phyloP scores from a whole-genome alignment of 2,797 vertebrate species.

The Danio choprae region DNA sequence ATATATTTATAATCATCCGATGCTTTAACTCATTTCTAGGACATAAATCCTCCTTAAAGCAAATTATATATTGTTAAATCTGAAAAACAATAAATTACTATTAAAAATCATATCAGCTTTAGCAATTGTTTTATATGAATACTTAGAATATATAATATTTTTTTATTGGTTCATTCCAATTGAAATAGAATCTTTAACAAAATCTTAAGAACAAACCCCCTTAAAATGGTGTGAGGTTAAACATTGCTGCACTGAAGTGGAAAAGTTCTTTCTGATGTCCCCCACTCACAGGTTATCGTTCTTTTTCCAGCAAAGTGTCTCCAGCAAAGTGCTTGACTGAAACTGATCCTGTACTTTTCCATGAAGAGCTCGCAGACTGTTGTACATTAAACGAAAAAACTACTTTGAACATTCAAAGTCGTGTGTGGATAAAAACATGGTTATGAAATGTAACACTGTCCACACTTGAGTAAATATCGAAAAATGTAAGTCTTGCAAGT shows the following conservation, averaged over 20 bases:
- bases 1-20: too few species aligned
- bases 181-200: not conserved
- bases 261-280: not conserved
- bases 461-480: not conserved
- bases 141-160: too few species aligned
- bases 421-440: not conserved
- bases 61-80: too few species aligned
- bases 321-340: conserved; percentile 60
- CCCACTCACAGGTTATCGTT: not conserved
- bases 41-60: too few species aligned
- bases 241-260: not conserved
- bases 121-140: too few species aligned
- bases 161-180: not conserved
- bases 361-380: not conserved
- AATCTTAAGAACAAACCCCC: not conserved
- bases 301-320: conserved; percentile 8
- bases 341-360: conserved; percentile 57
- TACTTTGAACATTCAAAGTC: too few species aligned
- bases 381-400: not conserved
- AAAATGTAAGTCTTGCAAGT: too few species aligned
- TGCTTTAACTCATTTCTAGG: too few species aligned
- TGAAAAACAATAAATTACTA: too few species aligned
- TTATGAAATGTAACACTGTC: not conserved
- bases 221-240: not conserved
- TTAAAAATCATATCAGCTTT: too few species aligned